Evolutionary conservation across 1,140 invertebrate species (phyloP).

Genomic region (Rhopalosiphum padi): DNA sequence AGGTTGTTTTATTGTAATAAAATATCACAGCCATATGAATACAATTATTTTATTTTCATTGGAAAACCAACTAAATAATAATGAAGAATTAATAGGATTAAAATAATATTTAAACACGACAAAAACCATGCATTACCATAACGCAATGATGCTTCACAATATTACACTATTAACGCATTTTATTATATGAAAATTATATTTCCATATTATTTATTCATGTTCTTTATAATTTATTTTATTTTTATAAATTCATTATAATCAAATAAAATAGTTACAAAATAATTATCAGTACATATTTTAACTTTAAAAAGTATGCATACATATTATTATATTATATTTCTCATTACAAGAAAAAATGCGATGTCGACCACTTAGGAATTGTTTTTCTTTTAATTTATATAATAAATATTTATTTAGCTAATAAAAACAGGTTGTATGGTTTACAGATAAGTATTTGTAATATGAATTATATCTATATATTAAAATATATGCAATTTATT

Average conservation of each 20-base stretch:
- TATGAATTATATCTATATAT: neutral
- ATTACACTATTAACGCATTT: neutral
- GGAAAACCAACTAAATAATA: neutral
- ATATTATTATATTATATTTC: neutral
- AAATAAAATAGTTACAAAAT: neutral
- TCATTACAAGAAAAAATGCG: neutral
- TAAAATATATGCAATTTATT: neutral
- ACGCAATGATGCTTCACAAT: neutral
- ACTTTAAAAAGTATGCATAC: neutral
- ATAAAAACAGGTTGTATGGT: neutral
- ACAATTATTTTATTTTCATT: neutral
- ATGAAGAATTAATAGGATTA: neutral
- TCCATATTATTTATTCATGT: too few relatives aligned
- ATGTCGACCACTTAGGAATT: neutral
- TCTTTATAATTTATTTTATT: neutral
- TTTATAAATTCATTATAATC: neutral
- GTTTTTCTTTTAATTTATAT: neutral
- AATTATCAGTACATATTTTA: neutral
- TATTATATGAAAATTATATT: neutral
- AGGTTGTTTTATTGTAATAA: constrained; percentile 11
- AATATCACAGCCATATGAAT: neutral
- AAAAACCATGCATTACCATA: neutral
- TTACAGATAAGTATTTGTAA: neutral
- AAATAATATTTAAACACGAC: neutral
- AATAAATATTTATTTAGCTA: neutral